Conservation (phyloP, 2,113 vertebrate genomes). For the Pitta sordida region DNA sequence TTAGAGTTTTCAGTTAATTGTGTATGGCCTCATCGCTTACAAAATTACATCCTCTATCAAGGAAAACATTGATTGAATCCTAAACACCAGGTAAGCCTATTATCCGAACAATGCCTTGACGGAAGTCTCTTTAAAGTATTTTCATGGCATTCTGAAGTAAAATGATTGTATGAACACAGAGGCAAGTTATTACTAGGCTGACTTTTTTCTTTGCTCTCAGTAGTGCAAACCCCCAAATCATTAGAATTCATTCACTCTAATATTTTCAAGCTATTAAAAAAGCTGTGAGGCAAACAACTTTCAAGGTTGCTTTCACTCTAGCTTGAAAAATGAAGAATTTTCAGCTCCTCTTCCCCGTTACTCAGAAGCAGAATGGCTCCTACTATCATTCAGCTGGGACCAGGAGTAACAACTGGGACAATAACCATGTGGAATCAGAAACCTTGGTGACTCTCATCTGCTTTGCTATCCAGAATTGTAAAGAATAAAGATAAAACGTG, state of each 20-base stretch:
- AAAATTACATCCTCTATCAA: neutral
- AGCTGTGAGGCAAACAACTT: neutral
- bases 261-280: constrained; percentile 21
- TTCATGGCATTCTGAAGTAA: constrained; percentile 13
- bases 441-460: neutral
- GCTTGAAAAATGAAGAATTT: neutral
- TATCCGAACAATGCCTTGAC: neutral
- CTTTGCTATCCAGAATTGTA: neutral
- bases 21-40: neutral
- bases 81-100: neutral
- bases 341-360: constrained; percentile 12
- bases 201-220: constrained; percentile 30
- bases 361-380: constrained; percentile 23
- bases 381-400: constrained; percentile 19
- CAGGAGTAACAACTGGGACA: constrained; percentile 27
- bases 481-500: constrained; percentile 53
- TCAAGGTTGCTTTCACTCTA: neutral
- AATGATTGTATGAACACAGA: constrained; percentile 6
- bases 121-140: constrained; percentile 38
- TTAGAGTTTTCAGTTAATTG: constrained; percentile 24
- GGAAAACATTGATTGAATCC: neutral
- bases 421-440: constrained; percentile 15
- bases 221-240: neutral
- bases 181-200: neutral
- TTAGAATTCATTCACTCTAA: constrained; percentile 20